phyloP scores from a whole-genome alignment of 2,113 vertebrate species.

The Phylloscopus trochilus region DNA sequence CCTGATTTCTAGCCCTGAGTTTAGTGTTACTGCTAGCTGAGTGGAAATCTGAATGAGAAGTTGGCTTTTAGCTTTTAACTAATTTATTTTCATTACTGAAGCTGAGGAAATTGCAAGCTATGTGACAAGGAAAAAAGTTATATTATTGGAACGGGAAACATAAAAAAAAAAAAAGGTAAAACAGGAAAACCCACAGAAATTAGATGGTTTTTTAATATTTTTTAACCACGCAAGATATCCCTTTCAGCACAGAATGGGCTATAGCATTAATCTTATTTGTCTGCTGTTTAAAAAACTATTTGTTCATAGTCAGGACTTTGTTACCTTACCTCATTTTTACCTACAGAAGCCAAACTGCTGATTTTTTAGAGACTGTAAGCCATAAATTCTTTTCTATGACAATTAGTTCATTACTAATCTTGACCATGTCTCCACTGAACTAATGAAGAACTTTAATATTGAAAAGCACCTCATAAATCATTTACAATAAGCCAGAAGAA shows the following conservation, averaged over 20 bases:
- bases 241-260: background rate
- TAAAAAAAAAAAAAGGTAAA: background rate
- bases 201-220: background rate
- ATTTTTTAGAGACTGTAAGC: background rate
- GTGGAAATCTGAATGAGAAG: background rate
- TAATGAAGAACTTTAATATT: conserved; percentile 6
- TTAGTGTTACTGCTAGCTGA: background rate
- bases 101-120: background rate
- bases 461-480: conserved; percentile 1
- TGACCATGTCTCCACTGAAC: background rate
- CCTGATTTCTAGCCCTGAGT: background rate
- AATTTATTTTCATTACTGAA: conserved; percentile 10
- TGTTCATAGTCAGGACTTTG: background rate
- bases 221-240: background rate
- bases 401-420: conserved; percentile 23
- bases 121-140: background rate
- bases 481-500: background rate
- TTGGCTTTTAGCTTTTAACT: background rate
- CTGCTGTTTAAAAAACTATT: background rate
- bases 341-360: conserved; percentile 25
- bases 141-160: background rate
- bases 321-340: conserved; percentile 40
- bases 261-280: conserved; percentile 18
- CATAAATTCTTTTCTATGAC: background rate
- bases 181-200: background rate